Conservation (phyloP, 2,797 vertebrate genomes). For the Triplophysa bombifrons region DNA sequence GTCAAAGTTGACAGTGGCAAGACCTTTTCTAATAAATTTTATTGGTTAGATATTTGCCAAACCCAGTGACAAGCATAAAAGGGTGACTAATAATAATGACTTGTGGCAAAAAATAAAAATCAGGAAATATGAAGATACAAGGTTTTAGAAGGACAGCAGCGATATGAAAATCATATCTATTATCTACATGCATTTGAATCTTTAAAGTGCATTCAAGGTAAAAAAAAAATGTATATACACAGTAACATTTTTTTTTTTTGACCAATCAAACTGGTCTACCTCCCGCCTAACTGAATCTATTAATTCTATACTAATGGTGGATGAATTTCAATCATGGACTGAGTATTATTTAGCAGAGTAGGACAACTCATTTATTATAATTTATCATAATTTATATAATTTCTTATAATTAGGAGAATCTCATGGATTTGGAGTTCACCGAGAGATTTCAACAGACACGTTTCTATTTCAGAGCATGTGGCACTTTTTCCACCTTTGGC, state of each 20-base stretch:
- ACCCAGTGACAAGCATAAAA: too few relatives aligned
- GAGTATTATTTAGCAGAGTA: neutral
- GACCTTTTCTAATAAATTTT: too few relatives aligned
- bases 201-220: neutral
- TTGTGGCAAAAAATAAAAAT: too few relatives aligned
- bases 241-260: neutral
- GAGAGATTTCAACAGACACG: constrained; percentile 11
- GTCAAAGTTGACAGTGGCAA: too few relatives aligned
- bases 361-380: neutral
- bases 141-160: too few relatives aligned
- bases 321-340: neutral
- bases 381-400: too few relatives aligned
- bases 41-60: too few relatives aligned
- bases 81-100: too few relatives aligned
- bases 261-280: neutral
- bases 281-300: neutral
- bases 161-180: too few relatives aligned
- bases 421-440: neutral
- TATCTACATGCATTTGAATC: neutral
- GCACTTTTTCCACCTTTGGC: constrained; percentile 72
- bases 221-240: too few relatives aligned
- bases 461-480: constrained; percentile 29
- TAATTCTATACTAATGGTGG: neutral
- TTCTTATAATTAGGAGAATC: neutral
- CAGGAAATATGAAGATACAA: too few relatives aligned